phyloP scores from a whole-genome alignment of 1,140 invertebrate species.

The Dendroctonus valens region DNA sequence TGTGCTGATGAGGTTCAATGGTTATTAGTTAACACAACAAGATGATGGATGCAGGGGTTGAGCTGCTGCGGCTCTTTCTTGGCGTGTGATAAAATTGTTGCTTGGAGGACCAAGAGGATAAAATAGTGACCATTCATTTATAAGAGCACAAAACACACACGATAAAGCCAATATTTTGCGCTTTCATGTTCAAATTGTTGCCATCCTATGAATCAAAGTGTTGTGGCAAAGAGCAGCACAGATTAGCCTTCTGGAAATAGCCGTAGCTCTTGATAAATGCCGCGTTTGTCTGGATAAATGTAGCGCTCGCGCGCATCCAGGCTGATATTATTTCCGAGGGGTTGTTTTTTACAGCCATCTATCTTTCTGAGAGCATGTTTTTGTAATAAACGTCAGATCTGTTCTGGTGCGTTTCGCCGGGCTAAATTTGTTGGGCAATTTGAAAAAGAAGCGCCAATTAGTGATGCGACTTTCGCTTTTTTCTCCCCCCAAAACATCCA shows the following conservation, averaged over 20 bases:
- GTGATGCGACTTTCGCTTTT: constrained; percentile 18
- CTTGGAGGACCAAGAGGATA: too few species aligned
- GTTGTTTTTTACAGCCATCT: constrained; percentile 36
- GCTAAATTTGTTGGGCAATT: constrained; percentile 26
- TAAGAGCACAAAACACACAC: too few species aligned
- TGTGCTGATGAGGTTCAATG: too few species aligned
- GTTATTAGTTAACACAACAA: too few species aligned
- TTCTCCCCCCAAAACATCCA: neutral
- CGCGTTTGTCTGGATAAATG: constrained; percentile 43
- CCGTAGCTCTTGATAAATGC: constrained; percentile 39
- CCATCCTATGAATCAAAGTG: constrained; percentile 21
- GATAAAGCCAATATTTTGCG: too few species aligned
- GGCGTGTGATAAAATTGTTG: too few species aligned
- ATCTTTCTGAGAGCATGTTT: constrained; percentile 32
- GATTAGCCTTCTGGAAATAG: constrained; percentile 35
- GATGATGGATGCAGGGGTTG: too few species aligned
- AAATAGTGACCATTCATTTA: too few species aligned
- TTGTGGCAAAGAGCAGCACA: constrained; percentile 23
- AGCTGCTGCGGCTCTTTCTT: too few species aligned
- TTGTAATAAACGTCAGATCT: constrained; percentile 35
- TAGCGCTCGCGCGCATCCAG: constrained; percentile 38
- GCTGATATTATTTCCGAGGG: constrained; percentile 43
- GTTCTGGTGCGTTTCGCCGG: constrained; percentile 7
- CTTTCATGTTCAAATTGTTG: too few species aligned
- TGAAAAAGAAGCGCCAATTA: constrained; percentile 21